Base-by-base conservation (phyloP, 1,140 invertebrate genomes). In the Propsilocerus akamusi region DNA sequence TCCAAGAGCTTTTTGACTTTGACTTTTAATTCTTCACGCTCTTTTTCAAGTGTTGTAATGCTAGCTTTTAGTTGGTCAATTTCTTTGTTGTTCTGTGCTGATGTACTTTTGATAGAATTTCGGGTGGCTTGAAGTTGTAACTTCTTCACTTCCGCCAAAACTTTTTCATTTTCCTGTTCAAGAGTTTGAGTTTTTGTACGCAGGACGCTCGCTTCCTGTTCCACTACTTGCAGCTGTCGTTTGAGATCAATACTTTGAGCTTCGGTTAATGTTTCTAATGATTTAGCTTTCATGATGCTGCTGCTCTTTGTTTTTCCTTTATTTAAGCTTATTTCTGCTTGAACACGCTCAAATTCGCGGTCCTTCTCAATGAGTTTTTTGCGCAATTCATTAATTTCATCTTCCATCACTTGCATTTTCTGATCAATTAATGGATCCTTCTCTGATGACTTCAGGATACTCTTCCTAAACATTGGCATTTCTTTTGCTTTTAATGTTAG, bases 281-380 rank as follows among this genome's bases (percentile, higher is more conserved):
- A 69, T 65, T 68, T 77, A 73, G 73, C 77, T 69, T 69, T 74
- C 58, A 76, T 77, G 34, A 68, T 68, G 56, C 74, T 63, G 26
- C 68, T 70, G 46, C 62, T 67, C 61, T 78, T 77, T 20, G 71
- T 69, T 65, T 76, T 74, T 61, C 76, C 76, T 55, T 78, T 72
- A 14, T 71, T 68, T 10, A 77, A 49, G 53, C 72, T 74, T 14
- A 86, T 59, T 66, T 87, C 81, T 2, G 78, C 72, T 54, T 82
- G 73, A 34, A 89, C 63, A 50, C 78, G 71, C 67, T 88, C 83
- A 58, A 81, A 77, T 56, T 86, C 81, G 58, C 83, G 70, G 62
- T 90, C 85, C 60, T 87, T 89, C 66, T 89, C 85, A 49, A 84
- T 79, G 3, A 90, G 58, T 61, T 83, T 83, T 58, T 80, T 80